Evolutionary conservation across 2,888 invertebrate genomes (phyloP).

Genomic region (Hydrotaea diabolus): DNA sequence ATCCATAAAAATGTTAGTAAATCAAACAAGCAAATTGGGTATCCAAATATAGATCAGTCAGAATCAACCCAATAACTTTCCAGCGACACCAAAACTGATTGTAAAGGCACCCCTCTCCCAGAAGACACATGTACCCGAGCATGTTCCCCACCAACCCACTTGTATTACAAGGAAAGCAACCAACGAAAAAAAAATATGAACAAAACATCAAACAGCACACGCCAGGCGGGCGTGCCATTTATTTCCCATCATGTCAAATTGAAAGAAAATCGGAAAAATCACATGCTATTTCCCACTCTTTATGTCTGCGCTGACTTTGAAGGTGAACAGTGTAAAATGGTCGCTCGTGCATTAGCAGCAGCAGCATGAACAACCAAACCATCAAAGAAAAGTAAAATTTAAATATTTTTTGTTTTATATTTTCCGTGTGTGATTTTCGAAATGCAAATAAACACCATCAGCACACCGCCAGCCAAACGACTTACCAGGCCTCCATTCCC

Average conservation of each 20-base stretch:
- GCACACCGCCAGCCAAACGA: not conserved
- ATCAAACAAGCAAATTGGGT: too few relatives aligned
- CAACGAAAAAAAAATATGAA: too few relatives aligned
- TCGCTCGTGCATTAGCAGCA: not conserved
- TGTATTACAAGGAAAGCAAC: not conserved
- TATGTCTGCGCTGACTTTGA: slow-evolving; percentile 37
- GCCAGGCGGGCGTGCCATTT: not conserved
- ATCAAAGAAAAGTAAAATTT: slow-evolving; percentile 32
- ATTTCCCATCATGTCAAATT: not conserved
- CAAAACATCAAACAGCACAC: not conserved
- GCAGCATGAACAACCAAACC: not conserved
- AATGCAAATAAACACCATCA: slow-evolving; percentile 17
- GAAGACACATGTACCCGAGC: too few relatives aligned
- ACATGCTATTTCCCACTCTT: slow-evolving; percentile 9
- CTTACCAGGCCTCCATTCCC: too few relatives aligned
- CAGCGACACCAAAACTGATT: too few relatives aligned
- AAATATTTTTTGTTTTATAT: slow-evolving; percentile 19
- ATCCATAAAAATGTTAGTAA: too few relatives aligned
- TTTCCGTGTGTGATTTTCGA: not conserved
- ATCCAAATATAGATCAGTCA: too few relatives aligned
- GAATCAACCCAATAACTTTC: too few relatives aligned
- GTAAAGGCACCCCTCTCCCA: too few relatives aligned
- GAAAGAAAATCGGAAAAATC: not conserved
- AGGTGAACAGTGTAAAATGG: slow-evolving; percentile 47
- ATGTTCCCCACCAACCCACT: slow-evolving; percentile 13